A percentile compares a stretch with the other conserved stretches of the same genome.
phyloP scores from a whole-genome alignment of 2,113 vertebrate species.

The Nerophis ophidion region DNA sequence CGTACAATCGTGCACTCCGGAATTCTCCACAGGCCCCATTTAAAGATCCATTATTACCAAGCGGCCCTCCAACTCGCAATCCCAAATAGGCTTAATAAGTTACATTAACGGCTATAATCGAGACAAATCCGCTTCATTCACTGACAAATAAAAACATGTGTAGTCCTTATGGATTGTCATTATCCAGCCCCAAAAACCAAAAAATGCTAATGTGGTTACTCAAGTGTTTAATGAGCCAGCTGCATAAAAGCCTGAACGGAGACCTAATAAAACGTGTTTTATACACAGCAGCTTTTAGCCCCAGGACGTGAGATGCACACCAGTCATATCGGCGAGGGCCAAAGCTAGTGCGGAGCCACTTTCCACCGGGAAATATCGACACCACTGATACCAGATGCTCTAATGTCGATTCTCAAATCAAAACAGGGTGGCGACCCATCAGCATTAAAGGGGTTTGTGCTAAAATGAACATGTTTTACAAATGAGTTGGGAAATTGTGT shows the following conservation, averaged over 20 bases:
- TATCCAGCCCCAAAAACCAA: conserved; percentile 19
- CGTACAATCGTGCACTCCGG: no score
- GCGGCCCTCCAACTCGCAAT: background rate
- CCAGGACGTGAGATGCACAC: conserved; percentile 21
- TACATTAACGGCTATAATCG: background rate
- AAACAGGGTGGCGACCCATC: no score
- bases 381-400: no score
- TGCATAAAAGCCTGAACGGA: conserved; percentile 44
- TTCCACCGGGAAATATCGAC: no score
- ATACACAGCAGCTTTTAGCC: conserved; percentile 27
- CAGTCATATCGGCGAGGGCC: no score
- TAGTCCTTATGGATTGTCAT: conserved; percentile 45
- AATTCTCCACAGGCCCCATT: no score
- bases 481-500: no score
- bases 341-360: no score
- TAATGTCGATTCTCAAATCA: no score
- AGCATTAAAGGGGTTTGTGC: no score
- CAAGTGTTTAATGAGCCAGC: conserved; percentile 57
- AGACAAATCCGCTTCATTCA: conserved; percentile 4
- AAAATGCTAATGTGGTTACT: conserved; percentile 53
- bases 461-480: no score
- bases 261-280: conserved; percentile 49
- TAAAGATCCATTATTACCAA: no score
- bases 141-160: conserved; percentile 16
- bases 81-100: background rate